Conservation (phyloP, 2,113 vertebrate species). For the Apeltes quadracus region DNA sequence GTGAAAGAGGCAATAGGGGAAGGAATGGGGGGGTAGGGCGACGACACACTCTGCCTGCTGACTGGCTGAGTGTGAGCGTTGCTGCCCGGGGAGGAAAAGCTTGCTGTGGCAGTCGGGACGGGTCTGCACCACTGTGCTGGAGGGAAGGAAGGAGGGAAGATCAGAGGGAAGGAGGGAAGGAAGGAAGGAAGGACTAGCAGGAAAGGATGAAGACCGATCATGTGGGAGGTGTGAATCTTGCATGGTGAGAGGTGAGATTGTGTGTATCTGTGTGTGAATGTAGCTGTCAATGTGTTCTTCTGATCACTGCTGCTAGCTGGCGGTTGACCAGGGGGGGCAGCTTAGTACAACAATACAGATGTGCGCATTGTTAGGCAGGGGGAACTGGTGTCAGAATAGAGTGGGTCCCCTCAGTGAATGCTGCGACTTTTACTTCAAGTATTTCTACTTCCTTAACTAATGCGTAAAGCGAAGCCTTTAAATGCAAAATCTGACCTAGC, state of each 20-base stretch:
- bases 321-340: conserved; percentile 10
- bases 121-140: conserved; percentile 49
- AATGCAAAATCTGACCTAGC: too few species aligned
- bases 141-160: conserved; percentile 24
- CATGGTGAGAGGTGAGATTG: conserved; percentile 41
- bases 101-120: conserved; percentile 40
- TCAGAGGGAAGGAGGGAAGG: conserved; percentile 20
- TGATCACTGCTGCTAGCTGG: conserved; percentile 30
- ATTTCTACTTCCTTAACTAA: too few species aligned
- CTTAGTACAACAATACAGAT: conserved; percentile 32
- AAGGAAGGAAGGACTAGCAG: conserved; percentile 16
- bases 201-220: conserved; percentile 41
- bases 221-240: conserved; percentile 71
- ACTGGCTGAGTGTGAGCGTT: conserved; percentile 47
- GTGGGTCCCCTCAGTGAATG: too few species aligned
- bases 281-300: conserved; percentile 15
- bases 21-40: conserved; percentile 45
- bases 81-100: conserved; percentile 12
- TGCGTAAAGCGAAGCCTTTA: too few species aligned
- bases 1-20: conserved; percentile 49
- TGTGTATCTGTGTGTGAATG: conserved; percentile 27
- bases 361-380: not conserved
- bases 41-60: conserved; percentile 10
- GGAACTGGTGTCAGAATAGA: not conserved
- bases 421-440: too few species aligned